Evolutionary conservation across 2,797 vertebrate genomes (phyloP), one percentile per base, ranked within the genome.

Genomic region (Naso thynnoides): DNA sequence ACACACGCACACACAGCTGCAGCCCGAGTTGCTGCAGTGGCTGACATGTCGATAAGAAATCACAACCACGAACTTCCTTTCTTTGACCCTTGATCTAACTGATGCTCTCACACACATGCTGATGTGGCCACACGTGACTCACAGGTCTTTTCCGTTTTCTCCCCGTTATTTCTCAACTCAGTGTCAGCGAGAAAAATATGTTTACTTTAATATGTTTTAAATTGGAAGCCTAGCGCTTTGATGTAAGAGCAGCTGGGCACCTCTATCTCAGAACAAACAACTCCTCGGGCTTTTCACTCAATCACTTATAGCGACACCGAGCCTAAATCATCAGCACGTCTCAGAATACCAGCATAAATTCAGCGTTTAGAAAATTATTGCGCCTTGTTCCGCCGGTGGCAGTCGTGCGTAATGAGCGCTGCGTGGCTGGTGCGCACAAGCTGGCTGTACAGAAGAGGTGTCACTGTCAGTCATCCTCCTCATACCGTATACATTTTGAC

Each of bases 331-430:
- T 50, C n/a, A 15, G 21, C 5, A 24, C 45, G 49, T 36, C 31
- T 56, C 8, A 4, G 39, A 54, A 63, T 69, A 29, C n/a, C 73
- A 52, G 26, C 54, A 41, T 6, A 41, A 8, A 41, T 14, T n/a
- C 33, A n/a, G 7, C 27, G 38, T 16, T 14, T 1, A 4, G 5
- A 47, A 52, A 47, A 54, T 57, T 36, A 16, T 8, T 14, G 77
- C 62, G 57, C 57, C 72, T 73, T 39, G 57, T 69, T 74, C 65
- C 79, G 44, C 31, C 15, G 36, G 78, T 78, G 82, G 61, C 75
- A 67, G 21, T 18, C 60, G 86, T 78, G 87, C 88, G 88, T 73
- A 87, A 88, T 60, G 59, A 68, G 71, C 84, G 74, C 79, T 3
- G 59, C 36, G 71, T 27, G 68, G 60, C 79, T 14, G 41, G 48